phyloP scores from a whole-genome alignment of 1,140 invertebrate genomes.

The Drosophila nannoptera region DNA sequence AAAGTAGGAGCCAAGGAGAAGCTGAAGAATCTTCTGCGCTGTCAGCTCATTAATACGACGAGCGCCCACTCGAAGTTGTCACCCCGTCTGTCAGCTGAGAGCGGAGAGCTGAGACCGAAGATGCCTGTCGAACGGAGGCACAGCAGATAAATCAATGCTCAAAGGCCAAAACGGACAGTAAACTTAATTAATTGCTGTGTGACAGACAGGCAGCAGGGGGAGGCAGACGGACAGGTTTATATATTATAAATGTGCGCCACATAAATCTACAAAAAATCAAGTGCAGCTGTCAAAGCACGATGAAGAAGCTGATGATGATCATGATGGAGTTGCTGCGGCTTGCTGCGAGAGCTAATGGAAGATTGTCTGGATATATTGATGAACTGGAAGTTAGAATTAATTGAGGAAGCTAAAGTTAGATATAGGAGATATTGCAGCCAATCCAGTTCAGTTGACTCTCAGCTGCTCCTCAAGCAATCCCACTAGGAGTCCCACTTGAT shows the following conservation, averaged over 20 bases:
- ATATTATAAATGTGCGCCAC: slow-evolving; percentile 48
- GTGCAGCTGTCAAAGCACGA: slow-evolving; percentile 24
- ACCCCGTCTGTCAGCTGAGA: slow-evolving; percentile 23
- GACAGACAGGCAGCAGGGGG: slow-evolving; percentile 1
- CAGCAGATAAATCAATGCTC: slow-evolving; percentile 63
- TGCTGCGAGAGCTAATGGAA: neutral
- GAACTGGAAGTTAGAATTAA: too few species aligned
- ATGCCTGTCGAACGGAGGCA: slow-evolving; percentile 14
- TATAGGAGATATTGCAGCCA: too few species aligned
- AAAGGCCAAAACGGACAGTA: slow-evolving; percentile 58
- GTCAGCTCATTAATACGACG: slow-evolving; percentile 44
- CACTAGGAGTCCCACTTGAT: too few species aligned
- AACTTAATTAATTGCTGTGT: slow-evolving; percentile 69
- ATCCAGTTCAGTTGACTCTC: too few species aligned
- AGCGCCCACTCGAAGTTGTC: slow-evolving; percentile 57
- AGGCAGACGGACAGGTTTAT: slow-evolving; percentile 26
- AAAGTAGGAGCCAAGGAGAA: neutral
- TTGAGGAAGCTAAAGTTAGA: too few species aligned
- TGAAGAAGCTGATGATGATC: neutral
- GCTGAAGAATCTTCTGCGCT: slow-evolving; percentile 9
- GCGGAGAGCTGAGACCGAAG: neutral
- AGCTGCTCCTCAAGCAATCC: too few species aligned
- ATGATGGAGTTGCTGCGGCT: neutral
- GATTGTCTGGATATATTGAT: too few species aligned
- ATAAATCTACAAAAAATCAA: slow-evolving; percentile 54